Conservation (phyloP, 2,113 vertebrate species). For the Bambusicola thoracicus region DNA sequence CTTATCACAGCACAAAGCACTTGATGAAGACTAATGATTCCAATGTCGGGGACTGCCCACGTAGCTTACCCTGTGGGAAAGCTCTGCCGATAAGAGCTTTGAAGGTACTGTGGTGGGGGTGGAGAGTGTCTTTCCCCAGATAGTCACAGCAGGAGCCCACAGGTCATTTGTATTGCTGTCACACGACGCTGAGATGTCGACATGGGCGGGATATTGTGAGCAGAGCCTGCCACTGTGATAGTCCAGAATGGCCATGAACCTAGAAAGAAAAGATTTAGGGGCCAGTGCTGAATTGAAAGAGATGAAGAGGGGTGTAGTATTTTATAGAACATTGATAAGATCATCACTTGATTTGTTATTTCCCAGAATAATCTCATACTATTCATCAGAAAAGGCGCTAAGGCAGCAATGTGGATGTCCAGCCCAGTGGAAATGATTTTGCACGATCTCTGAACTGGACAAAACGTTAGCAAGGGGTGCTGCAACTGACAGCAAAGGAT, state of each 20-base stretch:
- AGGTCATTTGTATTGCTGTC: slow-evolving; percentile 5
- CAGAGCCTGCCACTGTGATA: not conserved
- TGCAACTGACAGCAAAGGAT: not conserved
- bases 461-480: not conserved
- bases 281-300: not conserved
- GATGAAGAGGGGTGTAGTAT: not conserved
- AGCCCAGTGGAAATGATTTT: not conserved
- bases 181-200: not conserved
- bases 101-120: not conserved
- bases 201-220: not conserved
- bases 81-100: not conserved
- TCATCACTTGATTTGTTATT: not conserved
- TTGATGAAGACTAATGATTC: not conserved
- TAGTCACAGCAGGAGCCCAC: not conserved
- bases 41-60: not conserved
- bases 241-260: not conserved
- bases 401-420: not conserved
- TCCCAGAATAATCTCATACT: not conserved
- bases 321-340: not conserved
- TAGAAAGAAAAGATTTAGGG: not conserved
- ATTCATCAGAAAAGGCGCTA: not conserved
- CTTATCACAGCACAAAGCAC: slow-evolving; percentile 7
- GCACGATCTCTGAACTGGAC: not conserved
- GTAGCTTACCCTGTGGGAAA: not conserved
- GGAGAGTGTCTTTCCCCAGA: not conserved